Percentiles rank a stretch among this genome's conserved stretches.
Conservation (phyloP, 1,140 invertebrate species). For the Heliothis subflexa region DNA sequence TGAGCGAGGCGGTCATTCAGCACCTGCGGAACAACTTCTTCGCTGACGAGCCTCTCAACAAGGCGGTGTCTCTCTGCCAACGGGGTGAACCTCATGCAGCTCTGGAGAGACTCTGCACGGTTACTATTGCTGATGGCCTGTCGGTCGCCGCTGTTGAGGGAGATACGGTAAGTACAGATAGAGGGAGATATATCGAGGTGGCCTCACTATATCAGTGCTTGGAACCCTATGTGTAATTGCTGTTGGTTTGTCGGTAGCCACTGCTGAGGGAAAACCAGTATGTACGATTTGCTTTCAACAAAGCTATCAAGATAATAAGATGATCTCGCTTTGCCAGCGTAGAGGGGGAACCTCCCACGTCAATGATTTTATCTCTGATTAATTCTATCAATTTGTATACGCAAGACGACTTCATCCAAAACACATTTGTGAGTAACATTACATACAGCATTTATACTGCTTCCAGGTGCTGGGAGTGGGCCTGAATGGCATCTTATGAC, state of each 20-base stretch:
- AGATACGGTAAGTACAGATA: constrained; percentile 83
- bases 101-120: constrained; percentile 90
- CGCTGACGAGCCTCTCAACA: constrained; percentile 93
- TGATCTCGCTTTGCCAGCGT: too few relatives aligned
- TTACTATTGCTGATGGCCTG: constrained; percentile 90
- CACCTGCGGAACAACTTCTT: constrained; percentile 91
- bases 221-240: too few relatives aligned
- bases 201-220: too few relatives aligned
- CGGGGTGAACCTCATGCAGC: constrained; percentile 89
- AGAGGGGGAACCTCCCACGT: too few relatives aligned
- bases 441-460: not conserved
- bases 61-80: constrained; percentile 90
- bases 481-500: constrained; percentile 81
- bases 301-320: too few relatives aligned
- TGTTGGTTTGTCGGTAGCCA: too few relatives aligned
- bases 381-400: too few relatives aligned
- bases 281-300: too few relatives aligned
- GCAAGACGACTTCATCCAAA: too few relatives aligned
- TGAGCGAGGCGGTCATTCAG: constrained; percentile 86
- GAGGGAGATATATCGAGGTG: constrained; percentile 40
- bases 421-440: too few relatives aligned
- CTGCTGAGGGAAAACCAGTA: too few relatives aligned
- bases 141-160: constrained; percentile 90
- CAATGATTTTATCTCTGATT: too few relatives aligned
- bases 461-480: constrained; percentile 79